Evolutionary conservation across 2,888 invertebrate species (phyloP).

Genomic region (Tenthredo amoena): DNA sequence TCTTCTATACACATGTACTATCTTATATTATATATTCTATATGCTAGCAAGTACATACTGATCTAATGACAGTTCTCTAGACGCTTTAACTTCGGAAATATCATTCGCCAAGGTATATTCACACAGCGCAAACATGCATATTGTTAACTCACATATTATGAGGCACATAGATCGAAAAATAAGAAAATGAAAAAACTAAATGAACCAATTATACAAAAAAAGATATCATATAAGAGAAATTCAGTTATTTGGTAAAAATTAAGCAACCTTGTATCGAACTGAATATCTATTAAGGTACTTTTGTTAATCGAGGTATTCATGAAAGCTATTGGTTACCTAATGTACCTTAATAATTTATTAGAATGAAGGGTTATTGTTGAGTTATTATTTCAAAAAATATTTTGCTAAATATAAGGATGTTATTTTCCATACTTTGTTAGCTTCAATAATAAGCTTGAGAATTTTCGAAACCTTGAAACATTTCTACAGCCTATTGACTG

Average conservation of each 20-base stretch:
- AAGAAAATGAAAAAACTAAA: background rate
- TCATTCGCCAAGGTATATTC: background rate
- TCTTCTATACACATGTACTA: background rate
- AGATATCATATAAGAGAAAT: background rate
- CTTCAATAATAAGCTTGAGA: background rate
- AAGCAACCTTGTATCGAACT: background rate
- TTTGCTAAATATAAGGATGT: background rate
- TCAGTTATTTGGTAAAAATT: background rate
- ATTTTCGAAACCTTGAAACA: background rate
- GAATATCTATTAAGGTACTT: background rate
- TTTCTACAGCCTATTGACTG: background rate
- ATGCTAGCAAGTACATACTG: slow-evolving; percentile 7
- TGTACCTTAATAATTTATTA: background rate
- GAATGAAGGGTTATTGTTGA: background rate
- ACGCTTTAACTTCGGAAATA: background rate
- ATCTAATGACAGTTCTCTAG: background rate
- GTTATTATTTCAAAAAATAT: background rate
- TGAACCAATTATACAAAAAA: background rate
- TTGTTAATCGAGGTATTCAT: background rate
- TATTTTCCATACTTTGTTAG: background rate
- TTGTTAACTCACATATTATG: background rate
- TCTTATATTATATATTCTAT: background rate
- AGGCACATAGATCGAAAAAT: background rate
- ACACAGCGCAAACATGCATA: background rate
- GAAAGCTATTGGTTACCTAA: background rate